A percentile compares a stretch with the other conserved stretches of the same genome.
These are phyloP conservation scores for Pongo abelii DNA, from an alignment of 2,113 vertebrate species.

Conservation along the genomic window DNA sequence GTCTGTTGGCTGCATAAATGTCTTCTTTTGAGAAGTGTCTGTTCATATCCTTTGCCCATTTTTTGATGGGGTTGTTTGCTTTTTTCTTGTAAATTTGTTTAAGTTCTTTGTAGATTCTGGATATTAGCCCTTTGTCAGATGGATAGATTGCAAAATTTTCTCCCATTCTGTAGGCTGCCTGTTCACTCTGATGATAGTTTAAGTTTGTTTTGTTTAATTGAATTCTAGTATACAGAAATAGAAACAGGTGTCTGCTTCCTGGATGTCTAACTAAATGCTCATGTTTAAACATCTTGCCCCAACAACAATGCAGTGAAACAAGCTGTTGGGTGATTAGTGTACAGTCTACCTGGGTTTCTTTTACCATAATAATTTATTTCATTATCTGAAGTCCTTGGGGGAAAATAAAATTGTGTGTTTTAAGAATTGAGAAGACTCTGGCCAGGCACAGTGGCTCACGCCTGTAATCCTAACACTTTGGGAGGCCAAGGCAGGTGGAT, in stretches of 20 bases:
- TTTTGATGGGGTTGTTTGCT: too few relatives aligned
- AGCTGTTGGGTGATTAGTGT: not conserved
- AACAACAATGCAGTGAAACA: not conserved
- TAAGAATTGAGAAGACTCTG: slow-evolving; percentile 10
- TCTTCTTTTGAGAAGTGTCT: too few relatives aligned
- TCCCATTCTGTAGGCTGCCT: too few relatives aligned
- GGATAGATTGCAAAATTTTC: too few relatives aligned
- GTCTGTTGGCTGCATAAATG: too few relatives aligned
- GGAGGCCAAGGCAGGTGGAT: not conserved
- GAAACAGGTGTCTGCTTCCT: not conserved
- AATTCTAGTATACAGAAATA: not conserved
- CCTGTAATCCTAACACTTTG: not conserved
- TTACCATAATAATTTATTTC: not conserved
- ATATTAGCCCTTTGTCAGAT: too few relatives aligned
- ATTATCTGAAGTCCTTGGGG: not conserved
- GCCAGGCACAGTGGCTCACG: not conserved
- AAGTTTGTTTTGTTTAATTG: not conserved
- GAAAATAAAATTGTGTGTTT: slow-evolving; percentile 4
- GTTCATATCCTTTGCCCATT: too few relatives aligned
- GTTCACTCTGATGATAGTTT: too few relatives aligned
- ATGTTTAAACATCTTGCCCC: not conserved
- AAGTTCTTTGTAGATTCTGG: too few relatives aligned
- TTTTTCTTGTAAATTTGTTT: too few relatives aligned
- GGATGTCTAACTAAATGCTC: not conserved
- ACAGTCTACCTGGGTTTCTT: not conserved